Evolutionary conservation across 2,888 invertebrate genomes (phyloP).

Genomic region (Apodemia zela): DNA sequence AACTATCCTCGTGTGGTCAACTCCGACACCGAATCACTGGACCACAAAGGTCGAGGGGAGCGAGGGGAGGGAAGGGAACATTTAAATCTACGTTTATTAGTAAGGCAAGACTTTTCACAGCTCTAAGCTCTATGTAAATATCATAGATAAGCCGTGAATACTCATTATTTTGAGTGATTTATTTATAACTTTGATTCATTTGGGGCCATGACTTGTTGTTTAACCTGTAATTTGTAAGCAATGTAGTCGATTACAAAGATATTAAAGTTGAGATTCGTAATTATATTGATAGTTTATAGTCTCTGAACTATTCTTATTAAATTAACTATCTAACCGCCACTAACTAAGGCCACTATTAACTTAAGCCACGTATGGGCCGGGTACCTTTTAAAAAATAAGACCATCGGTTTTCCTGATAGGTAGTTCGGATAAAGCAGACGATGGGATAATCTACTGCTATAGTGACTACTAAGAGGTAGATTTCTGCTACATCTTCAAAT

Average conservation of each 20-base stretch:
- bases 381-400: not conserved
- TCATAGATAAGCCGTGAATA: not conserved
- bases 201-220: not conserved
- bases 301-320: not conserved
- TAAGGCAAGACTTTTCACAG: no score
- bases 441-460: no score
- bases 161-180: slow-evolving; percentile 7
- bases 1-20: no score
- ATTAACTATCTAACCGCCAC: not conserved
- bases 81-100: no score
- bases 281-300: not conserved
- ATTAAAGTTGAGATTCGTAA: not conserved
- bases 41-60: no score
- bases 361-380: not conserved
- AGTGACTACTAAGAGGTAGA: no score
- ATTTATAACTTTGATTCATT: not conserved
- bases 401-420: slow-evolving; percentile 21
- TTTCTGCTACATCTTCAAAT: no score
- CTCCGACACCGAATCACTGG: no score
- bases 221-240: not conserved
- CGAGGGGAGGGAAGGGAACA: no score
- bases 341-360: not conserved
- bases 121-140: not conserved
- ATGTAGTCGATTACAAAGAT: not conserved
- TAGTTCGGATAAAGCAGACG: not conserved